A percentile compares a stretch with the other conserved stretches of the same genome.
phyloP scores from a whole-genome alignment of 2,888 invertebrate species.

The Tachina grossa region DNA sequence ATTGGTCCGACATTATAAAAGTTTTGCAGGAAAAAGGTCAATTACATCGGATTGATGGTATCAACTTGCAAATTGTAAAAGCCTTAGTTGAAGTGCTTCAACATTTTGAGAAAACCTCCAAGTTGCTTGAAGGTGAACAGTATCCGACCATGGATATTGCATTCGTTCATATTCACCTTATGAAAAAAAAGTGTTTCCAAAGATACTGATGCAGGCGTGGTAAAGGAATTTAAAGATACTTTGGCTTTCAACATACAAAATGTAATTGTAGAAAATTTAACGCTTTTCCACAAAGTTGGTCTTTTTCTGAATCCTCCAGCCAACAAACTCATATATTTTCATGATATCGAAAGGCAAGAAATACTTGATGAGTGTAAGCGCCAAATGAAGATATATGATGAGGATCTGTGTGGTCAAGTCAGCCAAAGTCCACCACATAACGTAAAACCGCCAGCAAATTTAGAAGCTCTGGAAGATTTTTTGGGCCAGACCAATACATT shows the following conservation, averaged over 20 bases:
- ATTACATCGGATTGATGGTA: not conserved
- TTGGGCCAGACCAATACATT: too few species aligned
- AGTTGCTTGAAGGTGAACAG: too few species aligned
- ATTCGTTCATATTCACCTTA: constrained; percentile 7
- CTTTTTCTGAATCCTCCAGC: too few species aligned
- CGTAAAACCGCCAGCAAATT: too few species aligned
- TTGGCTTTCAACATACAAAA: constrained; percentile 6
- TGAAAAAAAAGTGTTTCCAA: constrained; percentile 3
- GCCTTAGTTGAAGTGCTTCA: constrained; percentile 8
- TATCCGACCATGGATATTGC: constrained; percentile 21
- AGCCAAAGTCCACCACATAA: too few species aligned
- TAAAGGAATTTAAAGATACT: constrained; percentile 17
- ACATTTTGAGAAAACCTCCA: constrained; percentile 14
- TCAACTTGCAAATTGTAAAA: not conserved
- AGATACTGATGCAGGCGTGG: not conserved
- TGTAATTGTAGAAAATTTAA: constrained; percentile 1
- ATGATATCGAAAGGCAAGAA: too few species aligned
- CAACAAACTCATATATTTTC: too few species aligned
- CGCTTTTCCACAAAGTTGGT: not conserved
- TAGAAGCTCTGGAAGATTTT: too few species aligned
- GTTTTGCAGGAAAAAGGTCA: not conserved
- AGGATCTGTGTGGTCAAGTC: too few species aligned
- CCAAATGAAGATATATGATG: too few species aligned
- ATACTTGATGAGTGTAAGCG: too few species aligned
- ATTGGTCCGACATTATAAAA: not conserved